Base-by-base conservation (phyloP, 2,888 invertebrate genomes). In the Lycophotia porphyrea region DNA sequence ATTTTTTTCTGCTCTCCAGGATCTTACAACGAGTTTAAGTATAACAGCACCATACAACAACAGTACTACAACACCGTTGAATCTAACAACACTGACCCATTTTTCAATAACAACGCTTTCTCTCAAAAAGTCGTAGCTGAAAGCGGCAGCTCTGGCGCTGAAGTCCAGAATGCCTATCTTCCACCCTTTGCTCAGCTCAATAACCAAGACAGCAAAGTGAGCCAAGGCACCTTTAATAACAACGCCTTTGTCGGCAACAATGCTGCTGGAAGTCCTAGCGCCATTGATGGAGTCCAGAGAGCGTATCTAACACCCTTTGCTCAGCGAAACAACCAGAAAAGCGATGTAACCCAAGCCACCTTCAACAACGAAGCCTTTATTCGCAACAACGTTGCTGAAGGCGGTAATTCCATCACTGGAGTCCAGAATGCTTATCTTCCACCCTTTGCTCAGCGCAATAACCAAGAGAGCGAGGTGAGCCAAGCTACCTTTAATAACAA, bases 281-380 rank as follows among this genome's bases (percentile, higher is more conserved):
- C 66, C 3, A 2, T 65, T n/a, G 42, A 66, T 60, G 67, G 24
- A 8, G 83, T 84, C 8, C 88, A 89, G 66, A 93, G 92, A 67
- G 89, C 92, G 0, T 94, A 94, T 81, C 81, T 94, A 4, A 93
- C 94, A 11, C 94, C 94, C 11, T 76, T 87, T n/a, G 84, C 83
- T 5, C 75, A 80, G 31, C 36, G 67, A 13, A 36, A 61, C 36
- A 60, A 24, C 60, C 24, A 60, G 8, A 34, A 1, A 60, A 34
- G 31, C 31, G 60, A 34, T 24, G 60, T 60, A 55, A 80, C 74
- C 73, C 76, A 55, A 47, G 55, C 80, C 2, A 39, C 81, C 64
- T 93, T 91, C 83, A 90, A 91, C 76, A 60, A 60, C 11, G 0
- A 60, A 13, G 60, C 11, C 5, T 1, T 34, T 5, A 13, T 11